Percentiles rank a stretch among this genome's conserved stretches.
phyloP scores from a whole-genome alignment of 1,140 invertebrate genomes.

The Cryptotermes secundus region DNA sequence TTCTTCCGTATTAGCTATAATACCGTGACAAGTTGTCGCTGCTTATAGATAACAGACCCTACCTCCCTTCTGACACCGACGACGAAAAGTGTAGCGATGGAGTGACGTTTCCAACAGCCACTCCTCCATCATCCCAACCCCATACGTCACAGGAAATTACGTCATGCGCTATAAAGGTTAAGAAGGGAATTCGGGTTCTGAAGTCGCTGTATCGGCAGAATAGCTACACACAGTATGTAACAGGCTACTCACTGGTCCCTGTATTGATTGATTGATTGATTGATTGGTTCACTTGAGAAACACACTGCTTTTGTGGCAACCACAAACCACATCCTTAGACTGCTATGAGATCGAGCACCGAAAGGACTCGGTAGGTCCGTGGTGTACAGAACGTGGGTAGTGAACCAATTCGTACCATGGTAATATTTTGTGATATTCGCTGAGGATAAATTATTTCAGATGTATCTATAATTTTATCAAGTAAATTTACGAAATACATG shows the following conservation, averaged over 20 bases:
- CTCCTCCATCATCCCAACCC: not conserved
- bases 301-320: no score
- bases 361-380: no score
- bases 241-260: not conserved
- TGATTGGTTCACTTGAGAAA: not conserved
- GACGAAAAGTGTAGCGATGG: not conserved
- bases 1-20: constrained; percentile 17
- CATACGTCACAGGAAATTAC: not conserved
- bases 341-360: no score
- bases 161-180: not conserved
- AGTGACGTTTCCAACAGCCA: not conserved
- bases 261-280: constrained; percentile 5
- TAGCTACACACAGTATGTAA: not conserved
- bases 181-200: not conserved
- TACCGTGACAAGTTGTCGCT: not conserved
- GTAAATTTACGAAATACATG: no score
- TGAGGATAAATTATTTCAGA: no score
- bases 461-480: no score
- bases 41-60: not conserved
- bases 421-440: no score
- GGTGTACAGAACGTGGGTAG: no score
- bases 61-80: not conserved
- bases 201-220: not conserved
- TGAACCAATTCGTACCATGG: no score
- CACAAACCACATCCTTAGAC: no score